phyloP scores from a whole-genome alignment of 2,888 invertebrate species.

The Scotopteryx bipunctaria region DNA sequence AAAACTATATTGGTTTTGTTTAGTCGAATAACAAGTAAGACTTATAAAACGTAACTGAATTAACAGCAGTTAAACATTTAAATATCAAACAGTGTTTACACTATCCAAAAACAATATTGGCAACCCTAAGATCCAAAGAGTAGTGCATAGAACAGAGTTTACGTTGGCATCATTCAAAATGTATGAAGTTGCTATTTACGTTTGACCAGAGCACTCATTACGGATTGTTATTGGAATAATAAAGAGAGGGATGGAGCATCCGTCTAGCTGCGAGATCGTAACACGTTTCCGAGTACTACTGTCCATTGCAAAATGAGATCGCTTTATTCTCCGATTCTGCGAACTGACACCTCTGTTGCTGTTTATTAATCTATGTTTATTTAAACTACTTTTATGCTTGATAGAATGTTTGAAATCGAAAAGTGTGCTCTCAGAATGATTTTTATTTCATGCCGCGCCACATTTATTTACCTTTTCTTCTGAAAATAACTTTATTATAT shows the following conservation, averaged over 20 bases:
- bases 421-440: conserved; percentile 46
- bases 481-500: conserved; percentile 36
- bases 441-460: conserved; percentile 33
- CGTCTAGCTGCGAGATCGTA: conserved; percentile 72
- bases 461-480: conserved; percentile 41
- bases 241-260: conserved; percentile 76
- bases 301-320: conserved; percentile 75
- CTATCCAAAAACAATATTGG: conserved; percentile 14
- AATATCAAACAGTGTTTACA: conserved; percentile 4
- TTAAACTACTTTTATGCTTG: conserved; percentile 58
- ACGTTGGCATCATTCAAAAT: conserved; percentile 80
- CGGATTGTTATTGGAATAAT: conserved; percentile 83
- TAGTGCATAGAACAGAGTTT: conserved; percentile 73
- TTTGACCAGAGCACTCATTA: conserved; percentile 82
- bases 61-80: background rate
- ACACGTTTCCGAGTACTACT: conserved; percentile 70
- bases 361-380: conserved; percentile 77
- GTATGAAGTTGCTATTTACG: conserved; percentile 82
- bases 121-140: conserved; percentile 68
- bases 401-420: conserved; percentile 51
- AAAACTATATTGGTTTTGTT: background rate
- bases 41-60: background rate
- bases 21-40: background rate
- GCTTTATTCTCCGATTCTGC: conserved; percentile 75
- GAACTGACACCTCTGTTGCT: conserved; percentile 78